Base-by-base conservation (phyloP, 2,113 vertebrate genomes). In the Xiphorhynchus elegans region DNA sequence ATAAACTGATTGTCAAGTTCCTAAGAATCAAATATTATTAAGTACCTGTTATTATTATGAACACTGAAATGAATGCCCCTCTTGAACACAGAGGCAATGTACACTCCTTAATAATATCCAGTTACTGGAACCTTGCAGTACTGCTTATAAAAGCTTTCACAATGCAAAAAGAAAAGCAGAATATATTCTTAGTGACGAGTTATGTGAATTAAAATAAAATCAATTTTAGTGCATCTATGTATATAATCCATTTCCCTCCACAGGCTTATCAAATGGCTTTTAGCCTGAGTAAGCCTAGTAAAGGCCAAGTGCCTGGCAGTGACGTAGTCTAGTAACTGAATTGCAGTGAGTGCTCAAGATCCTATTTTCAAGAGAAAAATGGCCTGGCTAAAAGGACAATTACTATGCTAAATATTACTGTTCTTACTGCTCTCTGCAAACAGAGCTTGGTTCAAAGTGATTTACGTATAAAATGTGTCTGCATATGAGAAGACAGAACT, bases 181-280 rank as follows among this genome's bases (percentile, higher is more conserved):
- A 86, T 84, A 69, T 42, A 59, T 88, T 76, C 35, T 88, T 82
- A 83, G 17, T 62, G 64, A 70, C 74, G 13, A 90, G 20, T 18
- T 74, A 35, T 26, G 35, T 74, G 40, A 93, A 90, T 69, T 80
- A 83, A 95, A 96, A 87, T 72, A 73, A 93, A 94, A 90, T 83
- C 9, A 50, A 66, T 87, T 84, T 91, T 46, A 69, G 16, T 77
- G 70, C 59, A 44, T 74, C 39, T 80, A 29, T 70, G 8, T 88
- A 42, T 59, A 70, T 31, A 74, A 87, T 74, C 37, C 2, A 58
- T 87, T 95, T 81, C 25, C 31, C 33, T 87, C 39, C 70, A 80
- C 79, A 63, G 31, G 37, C 42, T 85, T 88, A 88, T 53, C 15
- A 63, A 90, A 90, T 17, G 33, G 20, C 21, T 91, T 93, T 69